Evolutionary conservation across 2,113 vertebrate genomes (phyloP), one percentile per base, ranked within the genome.

Genomic region (Trachemys scripta): DNA sequence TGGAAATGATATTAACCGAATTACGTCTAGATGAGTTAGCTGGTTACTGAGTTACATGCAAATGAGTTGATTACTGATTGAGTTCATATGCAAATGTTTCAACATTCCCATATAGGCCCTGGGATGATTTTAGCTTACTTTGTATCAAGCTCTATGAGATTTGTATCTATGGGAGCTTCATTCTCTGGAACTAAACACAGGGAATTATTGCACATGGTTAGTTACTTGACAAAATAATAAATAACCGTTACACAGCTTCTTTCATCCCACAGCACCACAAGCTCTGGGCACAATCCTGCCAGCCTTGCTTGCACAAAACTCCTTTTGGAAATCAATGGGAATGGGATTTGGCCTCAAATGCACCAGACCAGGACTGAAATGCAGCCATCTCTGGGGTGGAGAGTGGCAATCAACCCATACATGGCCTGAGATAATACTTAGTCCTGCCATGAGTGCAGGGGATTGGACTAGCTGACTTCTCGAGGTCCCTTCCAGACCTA

Each of bases 101-200:
- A 93, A 92, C 14, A 47, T 27, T 51, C 87, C 93, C 85, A 0
- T 35, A 5, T 0, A 2, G 3, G 29, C 54, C 47, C 14, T n/a
- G 5, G 13, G 35, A 25, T 1, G 80, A 45, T 13, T 87, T 92
- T 25, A 8, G 96, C 99, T 99, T 99, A 99, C 99, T 99, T 99
- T 92, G 99, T 99, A 98, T 99, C 99, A 87, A 99, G 99, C 97
- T 99, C 98, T 95, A 99, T 99, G 94, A 99, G 98, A 97, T 99
- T 99, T 85, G 99, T 99, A 97, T 99, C 99, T 95, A 99, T 98
- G 2, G 99, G 99, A 0, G 98, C 98, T 95, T 99, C 99, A 5
- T 98, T 98, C 96, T 99, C 99, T 97, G 99, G 98, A 98, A 98
- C 99, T 99, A 97, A 96, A 97, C 85, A 97, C 94, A 98, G 29